These are phyloP conservation scores for Daboia siamensis DNA, from an alignment of 2,113 vertebrate species.

Conservation along the genomic window DNA sequence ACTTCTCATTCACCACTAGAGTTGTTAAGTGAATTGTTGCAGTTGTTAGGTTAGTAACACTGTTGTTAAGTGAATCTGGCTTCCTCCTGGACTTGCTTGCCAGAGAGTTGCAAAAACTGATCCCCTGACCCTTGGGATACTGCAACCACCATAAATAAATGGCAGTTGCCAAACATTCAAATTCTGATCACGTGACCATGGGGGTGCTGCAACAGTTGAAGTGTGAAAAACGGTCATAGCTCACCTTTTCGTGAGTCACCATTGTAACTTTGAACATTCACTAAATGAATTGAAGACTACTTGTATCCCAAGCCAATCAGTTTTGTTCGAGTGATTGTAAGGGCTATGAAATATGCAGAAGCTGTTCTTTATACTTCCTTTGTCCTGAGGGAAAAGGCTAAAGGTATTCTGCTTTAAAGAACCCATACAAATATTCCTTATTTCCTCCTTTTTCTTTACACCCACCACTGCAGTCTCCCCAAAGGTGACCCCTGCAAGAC, in stretches of 20 bases:
- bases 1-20: background rate
- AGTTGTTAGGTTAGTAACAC: background rate
- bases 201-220: background rate
- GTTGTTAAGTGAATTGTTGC: background rate
- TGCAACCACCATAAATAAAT: background rate
- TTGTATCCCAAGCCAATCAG: background rate
- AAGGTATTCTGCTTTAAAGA: conserved; percentile 34
- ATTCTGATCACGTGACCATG: background rate
- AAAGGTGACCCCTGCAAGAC: background rate
- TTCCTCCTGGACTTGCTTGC: background rate
- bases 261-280: background rate
- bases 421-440: background rate
- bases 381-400: background rate
- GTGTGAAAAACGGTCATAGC: background rate
- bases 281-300: background rate
- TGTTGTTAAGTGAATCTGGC: background rate
- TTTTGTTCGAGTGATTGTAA: conserved; percentile 37
- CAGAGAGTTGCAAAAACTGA: background rate
- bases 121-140: background rate
- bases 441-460: background rate
- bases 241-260: background rate
- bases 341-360: conserved; percentile 21
- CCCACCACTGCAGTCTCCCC: background rate
- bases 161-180: background rate
- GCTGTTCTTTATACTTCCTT: background rate